A percentile compares a stretch with the other conserved stretches of the same genome.
phyloP scores from a whole-genome alignment of 2,888 invertebrate genomes.

The Sinopyrophorus schimmeli region DNA sequence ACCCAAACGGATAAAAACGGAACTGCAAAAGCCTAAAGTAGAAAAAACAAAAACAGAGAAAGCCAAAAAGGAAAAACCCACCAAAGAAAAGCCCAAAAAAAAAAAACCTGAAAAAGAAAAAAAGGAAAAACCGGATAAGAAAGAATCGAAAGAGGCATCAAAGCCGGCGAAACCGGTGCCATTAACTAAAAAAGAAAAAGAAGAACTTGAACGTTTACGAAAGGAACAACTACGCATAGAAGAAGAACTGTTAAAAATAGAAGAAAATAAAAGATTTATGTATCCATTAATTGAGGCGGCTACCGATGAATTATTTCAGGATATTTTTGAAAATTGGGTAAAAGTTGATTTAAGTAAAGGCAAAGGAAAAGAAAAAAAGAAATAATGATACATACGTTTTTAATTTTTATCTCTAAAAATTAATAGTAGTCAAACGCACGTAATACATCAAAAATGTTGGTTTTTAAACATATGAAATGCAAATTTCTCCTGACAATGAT shows the following conservation, averaged over 20 bases:
- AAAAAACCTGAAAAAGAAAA: conserved; percentile 36
- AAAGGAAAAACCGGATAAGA: conserved; percentile 33
- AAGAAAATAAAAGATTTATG: conserved; percentile 48
- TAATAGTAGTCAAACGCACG: too few species aligned
- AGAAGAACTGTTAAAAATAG: conserved; percentile 38
- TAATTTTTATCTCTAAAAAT: too few species aligned
- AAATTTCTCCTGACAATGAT: too few species aligned
- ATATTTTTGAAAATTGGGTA: conserved; percentile 48
- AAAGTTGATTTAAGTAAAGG: conserved; percentile 27
- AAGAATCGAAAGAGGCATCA: conserved; percentile 24
- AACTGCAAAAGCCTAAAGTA: conserved; percentile 43
- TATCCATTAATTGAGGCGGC: conserved; percentile 51
- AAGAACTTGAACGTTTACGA: conserved; percentile 40
- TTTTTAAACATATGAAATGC: too few species aligned
- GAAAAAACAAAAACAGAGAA: conserved; percentile 41
- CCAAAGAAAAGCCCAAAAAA: conserved; percentile 32
- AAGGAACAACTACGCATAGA: conserved; percentile 42
- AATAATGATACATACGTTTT: neutral
- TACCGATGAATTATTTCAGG: conserved; percentile 46
- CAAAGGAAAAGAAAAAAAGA: conserved; percentile 17
- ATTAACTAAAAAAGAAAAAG: conserved; percentile 43
- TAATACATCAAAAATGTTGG: too few species aligned
- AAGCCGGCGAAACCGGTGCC: conserved; percentile 35
- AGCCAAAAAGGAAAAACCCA: conserved; percentile 37
- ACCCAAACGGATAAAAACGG: conserved; percentile 49